Conservation (phyloP, 1,140 invertebrate species). For the Homalodisca vitripennis region DNA sequence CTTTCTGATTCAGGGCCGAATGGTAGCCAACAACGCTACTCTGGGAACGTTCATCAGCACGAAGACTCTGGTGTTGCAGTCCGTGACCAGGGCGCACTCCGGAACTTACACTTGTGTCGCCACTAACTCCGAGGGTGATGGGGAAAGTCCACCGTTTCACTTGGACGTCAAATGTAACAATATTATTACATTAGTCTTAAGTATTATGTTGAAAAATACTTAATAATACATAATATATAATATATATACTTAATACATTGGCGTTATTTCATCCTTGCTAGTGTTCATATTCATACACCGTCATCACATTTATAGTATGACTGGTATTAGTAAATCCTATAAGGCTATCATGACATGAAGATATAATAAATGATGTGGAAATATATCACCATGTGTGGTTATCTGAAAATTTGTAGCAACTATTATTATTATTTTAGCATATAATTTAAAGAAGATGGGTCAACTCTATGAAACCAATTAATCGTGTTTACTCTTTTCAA, state of each 20-base stretch:
- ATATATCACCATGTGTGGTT: too few relatives aligned
- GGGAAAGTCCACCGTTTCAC: slow-evolving; percentile 49
- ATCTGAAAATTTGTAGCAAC: too few relatives aligned
- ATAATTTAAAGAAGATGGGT: too few relatives aligned
- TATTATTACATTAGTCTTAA: not conserved
- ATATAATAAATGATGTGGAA: too few relatives aligned
- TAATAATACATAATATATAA: not conserved
- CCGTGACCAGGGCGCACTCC: slow-evolving; percentile 57
- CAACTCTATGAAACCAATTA: too few relatives aligned
- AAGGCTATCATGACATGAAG: too few relatives aligned
- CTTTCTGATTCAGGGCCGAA: slow-evolving; percentile 44
- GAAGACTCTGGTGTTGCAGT: slow-evolving; percentile 81
- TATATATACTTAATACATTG: not conserved
- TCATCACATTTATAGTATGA: too few relatives aligned
- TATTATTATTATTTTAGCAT: too few relatives aligned
- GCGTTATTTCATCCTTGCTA: not conserved
- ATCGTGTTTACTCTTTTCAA: too few relatives aligned
- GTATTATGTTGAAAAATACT: not conserved
- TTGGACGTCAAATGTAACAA: slow-evolving; percentile 52
- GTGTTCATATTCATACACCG: not conserved
- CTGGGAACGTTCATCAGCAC: slow-evolving; percentile 82
- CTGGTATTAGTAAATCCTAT: too few relatives aligned
- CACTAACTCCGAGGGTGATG: slow-evolving; percentile 51
- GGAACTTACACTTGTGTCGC: slow-evolving; percentile 53
- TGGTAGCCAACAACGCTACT: slow-evolving; percentile 66